phyloP scores from a whole-genome alignment of 1,140 invertebrate genomes.

The Stenopsyche tienmushanensis region DNA sequence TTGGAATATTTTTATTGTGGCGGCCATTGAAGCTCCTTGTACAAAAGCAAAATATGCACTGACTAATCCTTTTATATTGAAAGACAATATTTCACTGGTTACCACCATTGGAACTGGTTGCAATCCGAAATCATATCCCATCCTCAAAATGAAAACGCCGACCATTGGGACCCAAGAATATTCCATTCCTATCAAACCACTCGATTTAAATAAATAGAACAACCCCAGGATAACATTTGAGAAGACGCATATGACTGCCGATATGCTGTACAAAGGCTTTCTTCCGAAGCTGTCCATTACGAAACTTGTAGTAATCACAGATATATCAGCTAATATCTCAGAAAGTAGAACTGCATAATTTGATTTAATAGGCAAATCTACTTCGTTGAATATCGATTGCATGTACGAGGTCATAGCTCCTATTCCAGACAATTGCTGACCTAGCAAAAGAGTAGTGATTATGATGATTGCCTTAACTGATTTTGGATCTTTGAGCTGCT shows the following conservation, averaged over 20 bases:
- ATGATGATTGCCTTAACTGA: constrained; percentile 37
- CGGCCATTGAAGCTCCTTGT: constrained; percentile 32
- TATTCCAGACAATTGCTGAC: constrained; percentile 36
- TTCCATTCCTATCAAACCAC: constrained; percentile 11
- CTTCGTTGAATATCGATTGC: constrained; percentile 35
- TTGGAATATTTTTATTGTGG: constrained; percentile 33
- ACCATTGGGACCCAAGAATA: constrained; percentile 35
- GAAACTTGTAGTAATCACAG: constrained; percentile 24
- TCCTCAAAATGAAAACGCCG: constrained; percentile 29
- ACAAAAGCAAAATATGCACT: constrained; percentile 37
- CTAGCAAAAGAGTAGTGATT: constrained; percentile 31
- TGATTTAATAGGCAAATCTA: constrained; percentile 24
- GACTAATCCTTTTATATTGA: constrained; percentile 35
- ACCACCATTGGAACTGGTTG: constrained; percentile 36
- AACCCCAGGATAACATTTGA: constrained; percentile 26
- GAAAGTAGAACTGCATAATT: constrained; percentile 30
- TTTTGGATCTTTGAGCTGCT: constrained; percentile 24
- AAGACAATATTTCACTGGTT: constrained; percentile 38
- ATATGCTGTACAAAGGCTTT: constrained; percentile 32
- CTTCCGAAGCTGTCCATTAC: constrained; percentile 36
- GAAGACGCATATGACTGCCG: constrained; percentile 28
- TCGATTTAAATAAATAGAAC: constrained; percentile 26
- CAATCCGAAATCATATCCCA: constrained; percentile 37
- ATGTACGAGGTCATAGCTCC: constrained; percentile 33
- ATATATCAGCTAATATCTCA: constrained; percentile 29